phyloP scores from a whole-genome alignment of 1,140 invertebrate species.

The Streblospio benedicti region DNA sequence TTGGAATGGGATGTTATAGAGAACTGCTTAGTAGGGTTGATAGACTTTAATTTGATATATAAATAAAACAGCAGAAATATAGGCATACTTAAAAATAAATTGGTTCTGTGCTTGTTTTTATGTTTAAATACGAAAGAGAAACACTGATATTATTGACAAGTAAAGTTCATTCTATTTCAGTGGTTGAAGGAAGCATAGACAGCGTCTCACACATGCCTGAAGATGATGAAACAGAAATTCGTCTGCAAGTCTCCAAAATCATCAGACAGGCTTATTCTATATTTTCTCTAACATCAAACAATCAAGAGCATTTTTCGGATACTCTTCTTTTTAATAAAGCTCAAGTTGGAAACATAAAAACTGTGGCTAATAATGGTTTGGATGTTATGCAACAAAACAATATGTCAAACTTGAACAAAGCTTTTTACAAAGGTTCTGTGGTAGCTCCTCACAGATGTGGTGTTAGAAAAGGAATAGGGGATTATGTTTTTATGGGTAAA shows the following conservation, averaged over 20 bases:
- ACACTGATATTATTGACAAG: neutral
- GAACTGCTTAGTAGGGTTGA: neutral
- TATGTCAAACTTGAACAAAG: neutral
- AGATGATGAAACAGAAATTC: neutral
- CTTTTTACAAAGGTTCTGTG: neutral
- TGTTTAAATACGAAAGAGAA: neutral
- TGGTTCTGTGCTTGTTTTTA: neutral
- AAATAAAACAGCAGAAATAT: neutral
- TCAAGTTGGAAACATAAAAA: neutral
- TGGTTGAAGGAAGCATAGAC: neutral
- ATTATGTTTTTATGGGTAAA: slow-evolving; percentile 4
- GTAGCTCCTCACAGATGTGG: slow-evolving; percentile 5
- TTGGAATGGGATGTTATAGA: neutral
- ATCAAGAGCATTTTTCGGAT: neutral
- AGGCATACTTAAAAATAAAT: neutral
- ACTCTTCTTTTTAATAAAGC: neutral
- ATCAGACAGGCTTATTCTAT: neutral
- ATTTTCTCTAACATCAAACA: neutral
- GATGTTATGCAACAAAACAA: no score
- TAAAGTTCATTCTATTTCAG: slow-evolving; percentile 6
- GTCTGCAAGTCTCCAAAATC: neutral
- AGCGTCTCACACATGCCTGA: neutral
- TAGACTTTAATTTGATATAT: neutral
- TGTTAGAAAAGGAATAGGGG: neutral
- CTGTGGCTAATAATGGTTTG: no score